These are phyloP conservation scores for Sebastes schlegelii DNA, from an alignment of 2,113 vertebrate species.

Conservation along the genomic window DNA sequence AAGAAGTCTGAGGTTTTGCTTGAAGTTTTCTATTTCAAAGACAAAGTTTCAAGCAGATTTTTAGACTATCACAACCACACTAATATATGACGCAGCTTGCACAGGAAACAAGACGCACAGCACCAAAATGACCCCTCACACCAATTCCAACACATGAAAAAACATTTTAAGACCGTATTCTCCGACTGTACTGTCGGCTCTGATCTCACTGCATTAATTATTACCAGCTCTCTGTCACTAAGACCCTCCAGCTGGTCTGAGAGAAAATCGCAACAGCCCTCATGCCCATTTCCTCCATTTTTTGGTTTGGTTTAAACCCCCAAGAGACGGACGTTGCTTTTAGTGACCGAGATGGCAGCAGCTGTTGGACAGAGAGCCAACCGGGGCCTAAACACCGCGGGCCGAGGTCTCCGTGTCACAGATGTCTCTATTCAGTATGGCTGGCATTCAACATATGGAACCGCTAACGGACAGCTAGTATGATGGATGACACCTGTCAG, in stretches of 20 bases:
- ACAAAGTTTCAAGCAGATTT: not conserved
- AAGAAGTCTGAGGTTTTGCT: not conserved
- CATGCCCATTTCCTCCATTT: slow-evolving; percentile 43
- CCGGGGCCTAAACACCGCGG: slow-evolving; percentile 36
- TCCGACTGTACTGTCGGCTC: slow-evolving; percentile 16
- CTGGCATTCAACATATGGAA: slow-evolving; percentile 80
- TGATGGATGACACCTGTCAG: slow-evolving; percentile 84
- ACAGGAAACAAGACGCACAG: not conserved
- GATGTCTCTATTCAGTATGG: slow-evolving; percentile 71
- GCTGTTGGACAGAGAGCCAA: slow-evolving; percentile 63
- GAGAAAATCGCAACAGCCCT: slow-evolving; percentile 19
- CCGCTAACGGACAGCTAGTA: slow-evolving; percentile 73
- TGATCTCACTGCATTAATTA: slow-evolving; percentile 46
- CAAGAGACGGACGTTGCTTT: slow-evolving; percentile 50
- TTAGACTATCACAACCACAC: slow-evolving; percentile 1
- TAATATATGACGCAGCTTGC: not conserved
- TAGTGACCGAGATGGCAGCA: slow-evolving; percentile 64
- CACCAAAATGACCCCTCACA: not conserved
- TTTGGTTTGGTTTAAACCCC: slow-evolving; percentile 23
- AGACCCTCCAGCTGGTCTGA: slow-evolving; percentile 60
- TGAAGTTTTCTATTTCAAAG: not conserved
- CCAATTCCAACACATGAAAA: slow-evolving; percentile 6
- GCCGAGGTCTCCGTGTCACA: slow-evolving; percentile 64
- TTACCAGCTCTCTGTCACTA: slow-evolving; percentile 17
- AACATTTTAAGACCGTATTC: not conserved